A percentile compares a stretch with the other conserved stretches of the same genome.
These are phyloP conservation scores for Drosophila repletoides DNA, from an alignment of 1,140 invertebrate species.

Conservation along the genomic window DNA sequence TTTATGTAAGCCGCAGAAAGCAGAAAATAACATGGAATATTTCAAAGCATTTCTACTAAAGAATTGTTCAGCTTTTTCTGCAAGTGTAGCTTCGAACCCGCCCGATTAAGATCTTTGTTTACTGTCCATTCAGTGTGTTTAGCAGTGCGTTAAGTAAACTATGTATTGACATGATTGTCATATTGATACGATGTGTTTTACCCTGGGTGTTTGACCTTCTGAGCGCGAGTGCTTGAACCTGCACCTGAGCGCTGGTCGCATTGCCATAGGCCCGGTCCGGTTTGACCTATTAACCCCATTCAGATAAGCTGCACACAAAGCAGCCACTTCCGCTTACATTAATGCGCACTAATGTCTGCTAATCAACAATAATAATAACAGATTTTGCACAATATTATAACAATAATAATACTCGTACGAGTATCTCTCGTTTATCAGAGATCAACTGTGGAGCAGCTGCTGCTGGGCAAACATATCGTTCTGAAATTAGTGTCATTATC, in stretches of 20 bases:
- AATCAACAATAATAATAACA: constrained; percentile 44
- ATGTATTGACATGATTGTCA: constrained; percentile 11
- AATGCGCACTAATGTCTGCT: constrained; percentile 37
- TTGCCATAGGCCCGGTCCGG: constrained; percentile 7
- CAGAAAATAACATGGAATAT: too few species aligned
- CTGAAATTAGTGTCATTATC: constrained; percentile 67
- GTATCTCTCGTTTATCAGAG: too few species aligned
- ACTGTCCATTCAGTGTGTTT: constrained; percentile 1
- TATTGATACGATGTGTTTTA: constrained; percentile 7
- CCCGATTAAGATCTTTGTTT: constrained; percentile 23
- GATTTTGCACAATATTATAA: neutral
- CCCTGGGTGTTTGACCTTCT: constrained; percentile 3
- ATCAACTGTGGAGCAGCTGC: neutral
- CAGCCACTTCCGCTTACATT: constrained; percentile 41
- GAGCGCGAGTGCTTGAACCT: neutral
- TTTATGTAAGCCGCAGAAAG: too few species aligned
- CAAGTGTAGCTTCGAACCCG: too few species aligned
- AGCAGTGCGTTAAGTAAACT: constrained; percentile 10
- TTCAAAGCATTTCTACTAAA: too few species aligned
- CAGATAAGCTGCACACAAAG: neutral
- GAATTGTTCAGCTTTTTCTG: too few species aligned
- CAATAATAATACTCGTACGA: too few species aligned
- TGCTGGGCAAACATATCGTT: constrained; percentile 31
- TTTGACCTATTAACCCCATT: constrained; percentile 42
- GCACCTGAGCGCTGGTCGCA: neutral